phyloP scores from a whole-genome alignment of 2,113 vertebrate genomes.

The Grammomys dolichurus region DNA sequence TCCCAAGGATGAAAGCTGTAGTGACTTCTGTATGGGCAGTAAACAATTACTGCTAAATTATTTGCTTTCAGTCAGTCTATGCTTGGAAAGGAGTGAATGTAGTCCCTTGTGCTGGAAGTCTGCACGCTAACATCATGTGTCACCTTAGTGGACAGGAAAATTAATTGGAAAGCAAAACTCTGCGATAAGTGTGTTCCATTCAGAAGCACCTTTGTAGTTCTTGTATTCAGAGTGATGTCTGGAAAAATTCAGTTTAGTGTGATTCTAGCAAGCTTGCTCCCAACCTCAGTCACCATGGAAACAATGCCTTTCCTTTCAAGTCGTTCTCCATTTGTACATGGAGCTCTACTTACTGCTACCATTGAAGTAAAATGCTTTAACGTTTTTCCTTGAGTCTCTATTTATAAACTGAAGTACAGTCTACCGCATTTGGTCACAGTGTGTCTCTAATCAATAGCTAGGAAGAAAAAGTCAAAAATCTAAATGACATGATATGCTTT shows the following conservation, averaged over 20 bases:
- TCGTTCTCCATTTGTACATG: not conserved
- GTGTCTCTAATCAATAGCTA: not conserved
- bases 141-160: not conserved
- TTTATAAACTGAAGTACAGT: not conserved
- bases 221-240: not conserved
- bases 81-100: not conserved
- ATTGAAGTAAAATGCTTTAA: constrained; percentile 1
- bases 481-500: not conserved
- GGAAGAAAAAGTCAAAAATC: not conserved
- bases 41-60: not conserved
- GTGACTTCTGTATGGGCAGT: not conserved
- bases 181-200: not conserved
- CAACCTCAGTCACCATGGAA: not conserved
- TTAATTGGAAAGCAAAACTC: not conserved
- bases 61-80: not conserved
- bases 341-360: not conserved
- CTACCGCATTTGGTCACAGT: constrained; percentile 16
- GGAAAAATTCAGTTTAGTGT: not conserved
- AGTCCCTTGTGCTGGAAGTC: not conserved
- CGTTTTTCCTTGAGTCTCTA: not conserved
- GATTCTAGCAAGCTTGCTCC: constrained; percentile 14
- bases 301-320: not conserved
- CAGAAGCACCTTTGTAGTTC: not conserved
- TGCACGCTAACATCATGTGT: not conserved
- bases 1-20: not conserved